Percentiles rank a stretch among this genome's conserved stretches.
Conservation (phyloP, 2,113 vertebrate species). For the Erinaceus europaeus region DNA sequence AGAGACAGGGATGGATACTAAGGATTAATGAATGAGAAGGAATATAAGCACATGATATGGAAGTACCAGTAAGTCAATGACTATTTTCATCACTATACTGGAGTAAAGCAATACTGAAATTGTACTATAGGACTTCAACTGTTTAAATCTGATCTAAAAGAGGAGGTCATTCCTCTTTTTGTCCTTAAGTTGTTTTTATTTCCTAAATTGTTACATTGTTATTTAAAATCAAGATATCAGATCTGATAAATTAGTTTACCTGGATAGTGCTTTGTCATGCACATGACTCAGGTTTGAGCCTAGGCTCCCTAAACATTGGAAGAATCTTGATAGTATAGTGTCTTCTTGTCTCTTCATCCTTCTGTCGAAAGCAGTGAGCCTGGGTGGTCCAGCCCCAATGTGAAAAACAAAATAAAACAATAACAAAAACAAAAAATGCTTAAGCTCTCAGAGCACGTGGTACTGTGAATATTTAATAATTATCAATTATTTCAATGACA, state of each 20-base stretch:
- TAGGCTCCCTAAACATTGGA: too few relatives aligned
- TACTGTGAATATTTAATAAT: background rate
- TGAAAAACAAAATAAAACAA: background rate
- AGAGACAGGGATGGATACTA: too few relatives aligned
- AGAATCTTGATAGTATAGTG: too few relatives aligned
- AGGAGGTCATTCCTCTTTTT: background rate
- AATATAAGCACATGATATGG: background rate
- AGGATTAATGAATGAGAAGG: slow-evolving; percentile 26
- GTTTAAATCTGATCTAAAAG: slow-evolving; percentile 6
- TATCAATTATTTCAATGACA: background rate
- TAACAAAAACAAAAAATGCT: background rate
- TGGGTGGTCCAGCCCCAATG: too few relatives aligned
- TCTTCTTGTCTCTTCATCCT: too few relatives aligned
- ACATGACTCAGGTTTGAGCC: too few relatives aligned
- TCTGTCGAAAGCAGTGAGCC: too few relatives aligned
- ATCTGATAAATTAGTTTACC: too few relatives aligned
- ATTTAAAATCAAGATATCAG: too few relatives aligned
- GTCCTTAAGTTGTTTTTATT: background rate
- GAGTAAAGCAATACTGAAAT: slow-evolving; percentile 33
- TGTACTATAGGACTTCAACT: background rate
- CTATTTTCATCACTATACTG: background rate
- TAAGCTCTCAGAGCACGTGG: background rate
- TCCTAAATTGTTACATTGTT: slow-evolving; percentile 20
- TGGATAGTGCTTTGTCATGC: too few relatives aligned
- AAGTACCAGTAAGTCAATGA: slow-evolving; percentile 35